These are phyloP conservation scores for Crypturellus undulatus DNA, from an alignment of 2,113 vertebrate species.

Conservation along the genomic window DNA sequence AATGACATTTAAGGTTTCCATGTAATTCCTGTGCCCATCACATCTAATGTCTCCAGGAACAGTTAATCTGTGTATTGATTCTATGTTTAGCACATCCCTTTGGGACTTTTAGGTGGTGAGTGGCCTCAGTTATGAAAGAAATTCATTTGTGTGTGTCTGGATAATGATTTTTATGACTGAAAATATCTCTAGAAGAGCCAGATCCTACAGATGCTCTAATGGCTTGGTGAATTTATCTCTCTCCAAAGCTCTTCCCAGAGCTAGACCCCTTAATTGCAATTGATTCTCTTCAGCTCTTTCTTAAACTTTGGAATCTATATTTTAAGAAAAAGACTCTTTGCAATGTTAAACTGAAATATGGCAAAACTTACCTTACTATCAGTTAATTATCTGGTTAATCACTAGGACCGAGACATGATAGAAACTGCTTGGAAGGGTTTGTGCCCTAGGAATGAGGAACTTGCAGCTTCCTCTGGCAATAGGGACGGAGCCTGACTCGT, in stretches of 20 bases:
- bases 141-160: background rate
- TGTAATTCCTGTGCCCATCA: background rate
- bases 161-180: background rate
- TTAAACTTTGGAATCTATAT: background rate
- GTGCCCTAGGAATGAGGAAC: background rate
- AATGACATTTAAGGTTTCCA: background rate
- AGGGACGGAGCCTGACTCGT: background rate
- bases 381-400: background rate
- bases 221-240: background rate
- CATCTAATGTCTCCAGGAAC: background rate
- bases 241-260: background rate
- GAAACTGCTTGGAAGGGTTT: background rate
- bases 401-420: background rate
- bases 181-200: background rate
- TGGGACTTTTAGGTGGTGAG: fast-evolving
- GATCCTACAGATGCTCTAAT: background rate
- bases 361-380: background rate
- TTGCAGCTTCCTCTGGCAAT: background rate
- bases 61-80: background rate
- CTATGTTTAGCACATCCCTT: background rate
- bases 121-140: background rate
- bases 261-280: background rate
- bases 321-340: background rate
- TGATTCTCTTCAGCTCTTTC: conserved; percentile 3
- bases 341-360: background rate